Percentiles rank a stretch among this genome's conserved stretches.
phyloP scores from a whole-genome alignment of 2,888 invertebrate genomes.

The Epinotia demarniana region DNA sequence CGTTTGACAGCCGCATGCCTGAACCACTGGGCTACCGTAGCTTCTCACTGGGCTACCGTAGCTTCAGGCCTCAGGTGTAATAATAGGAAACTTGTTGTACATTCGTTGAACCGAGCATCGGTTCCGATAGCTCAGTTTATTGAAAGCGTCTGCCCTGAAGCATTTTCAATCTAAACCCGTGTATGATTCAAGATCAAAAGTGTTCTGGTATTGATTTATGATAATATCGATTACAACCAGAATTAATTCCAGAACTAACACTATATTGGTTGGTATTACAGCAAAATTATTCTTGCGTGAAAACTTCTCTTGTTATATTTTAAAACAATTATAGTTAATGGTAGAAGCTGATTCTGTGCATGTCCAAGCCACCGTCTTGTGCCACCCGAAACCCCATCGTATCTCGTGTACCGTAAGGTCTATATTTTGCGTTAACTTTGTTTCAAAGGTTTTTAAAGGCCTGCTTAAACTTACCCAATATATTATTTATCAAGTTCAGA shows the following conservation, averaged over 20 bases:
- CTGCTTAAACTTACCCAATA: constrained; percentile 21
- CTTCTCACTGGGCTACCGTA: no score
- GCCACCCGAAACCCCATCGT: constrained; percentile 61
- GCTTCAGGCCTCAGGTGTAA: no score
- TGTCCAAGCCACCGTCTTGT: constrained; percentile 59
- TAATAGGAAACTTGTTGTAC: no score
- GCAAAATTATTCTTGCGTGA: not conserved
- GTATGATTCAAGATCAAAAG: no score
- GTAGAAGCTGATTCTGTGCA: constrained; percentile 60
- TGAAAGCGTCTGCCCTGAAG: no score
- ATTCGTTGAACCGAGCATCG: no score
- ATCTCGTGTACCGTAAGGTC: constrained; percentile 55
- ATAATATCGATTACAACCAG: no score
- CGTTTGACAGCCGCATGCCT: no score
- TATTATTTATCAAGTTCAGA: not conserved
- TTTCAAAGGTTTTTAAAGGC: constrained; percentile 31
- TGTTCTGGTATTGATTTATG: no score
- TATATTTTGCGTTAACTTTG: constrained; percentile 50
- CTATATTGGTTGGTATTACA: not conserved
- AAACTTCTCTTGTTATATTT: not conserved
- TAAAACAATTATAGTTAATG: constrained; percentile 36
- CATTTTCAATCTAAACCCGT: no score
- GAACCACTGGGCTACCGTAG: no score
- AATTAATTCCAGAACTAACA: not conserved
- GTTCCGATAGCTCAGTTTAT: no score